These are phyloP conservation scores for Odobenus rosmarus DNA, from an alignment of 2,113 vertebrate species.

Conservation along the genomic window DNA sequence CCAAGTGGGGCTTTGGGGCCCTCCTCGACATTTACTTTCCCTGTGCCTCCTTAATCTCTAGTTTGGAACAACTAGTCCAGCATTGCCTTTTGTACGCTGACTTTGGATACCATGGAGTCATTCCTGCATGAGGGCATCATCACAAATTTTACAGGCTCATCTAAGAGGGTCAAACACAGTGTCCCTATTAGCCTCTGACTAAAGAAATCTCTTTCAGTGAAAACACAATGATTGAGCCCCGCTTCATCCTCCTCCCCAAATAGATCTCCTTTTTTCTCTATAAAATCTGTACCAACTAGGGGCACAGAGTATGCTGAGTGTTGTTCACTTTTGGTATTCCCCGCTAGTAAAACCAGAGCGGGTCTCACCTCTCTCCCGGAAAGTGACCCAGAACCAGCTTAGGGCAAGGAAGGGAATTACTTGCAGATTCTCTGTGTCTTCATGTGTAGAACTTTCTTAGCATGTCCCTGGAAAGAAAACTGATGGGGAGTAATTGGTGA, in stretches of 20 bases:
- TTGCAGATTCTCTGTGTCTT: slow-evolving; percentile 8
- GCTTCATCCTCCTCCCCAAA: neutral
- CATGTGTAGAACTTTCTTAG: slow-evolving; percentile 20
- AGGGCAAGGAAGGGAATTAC: slow-evolving; percentile 15
- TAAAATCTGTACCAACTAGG: neutral
- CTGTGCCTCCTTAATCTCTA: neutral
- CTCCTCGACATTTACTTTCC: neutral
- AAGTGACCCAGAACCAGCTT: accelerated
- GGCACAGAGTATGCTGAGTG: neutral
- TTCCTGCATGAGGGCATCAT: accelerated
- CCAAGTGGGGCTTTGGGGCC: neutral
- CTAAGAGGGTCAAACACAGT: neutral
- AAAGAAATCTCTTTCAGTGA: neutral
- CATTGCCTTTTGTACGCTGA: neutral
- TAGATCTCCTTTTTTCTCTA: neutral
- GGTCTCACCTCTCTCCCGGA: neutral
- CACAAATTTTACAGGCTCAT: neutral
- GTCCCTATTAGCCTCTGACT: neutral
- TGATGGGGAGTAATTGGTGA: slow-evolving; percentile 48
- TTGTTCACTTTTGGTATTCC: neutral
- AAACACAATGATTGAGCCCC: neutral
- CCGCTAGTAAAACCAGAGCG: neutral
- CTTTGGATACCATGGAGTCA: neutral
- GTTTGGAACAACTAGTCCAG: neutral
- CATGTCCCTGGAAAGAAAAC: slow-evolving; percentile 60